Percentiles rank a stretch among this genome's conserved stretches.
phyloP scores from a whole-genome alignment of 2,888 invertebrate genomes.

The Oeneis ivallda region DNA sequence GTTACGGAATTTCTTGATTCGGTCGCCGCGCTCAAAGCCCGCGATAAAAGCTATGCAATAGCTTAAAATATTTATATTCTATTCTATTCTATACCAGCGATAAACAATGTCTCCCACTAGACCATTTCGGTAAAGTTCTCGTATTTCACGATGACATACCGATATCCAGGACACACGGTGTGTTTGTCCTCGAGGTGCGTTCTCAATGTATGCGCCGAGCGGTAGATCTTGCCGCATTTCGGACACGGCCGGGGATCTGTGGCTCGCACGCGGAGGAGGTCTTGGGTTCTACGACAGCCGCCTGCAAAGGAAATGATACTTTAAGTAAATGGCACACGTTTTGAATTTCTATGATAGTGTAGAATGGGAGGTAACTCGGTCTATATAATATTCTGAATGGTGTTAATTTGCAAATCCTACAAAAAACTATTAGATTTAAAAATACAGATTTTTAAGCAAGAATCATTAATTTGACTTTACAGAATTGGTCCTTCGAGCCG shows the following conservation, averaged over 20 bases:
- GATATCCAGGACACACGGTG: constrained; percentile 94
- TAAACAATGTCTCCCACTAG: too few relatives aligned
- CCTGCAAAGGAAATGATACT: constrained; percentile 47
- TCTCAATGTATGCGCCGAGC: constrained; percentile 94
- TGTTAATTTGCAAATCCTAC: too few relatives aligned
- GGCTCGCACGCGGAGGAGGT: constrained; percentile 92
- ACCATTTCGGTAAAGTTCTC: too few relatives aligned
- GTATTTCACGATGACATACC: constrained; percentile 49
- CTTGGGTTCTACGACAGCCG: constrained; percentile 89
- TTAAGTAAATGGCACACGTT: background rate
- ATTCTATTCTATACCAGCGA: too few relatives aligned
- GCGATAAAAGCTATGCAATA: too few relatives aligned
- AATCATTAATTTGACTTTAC: too few relatives aligned
- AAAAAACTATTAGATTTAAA: too few relatives aligned
- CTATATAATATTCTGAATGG: background rate
- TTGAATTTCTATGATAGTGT: background rate
- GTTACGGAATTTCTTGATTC: too few relatives aligned
- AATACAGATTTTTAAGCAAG: too few relatives aligned
- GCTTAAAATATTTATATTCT: too few relatives aligned
- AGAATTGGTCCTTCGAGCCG: constrained; percentile 6
- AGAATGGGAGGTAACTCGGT: background rate
- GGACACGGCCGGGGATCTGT: constrained; percentile 96
- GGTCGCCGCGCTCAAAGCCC: too few relatives aligned
- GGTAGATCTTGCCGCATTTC: constrained; percentile 95
- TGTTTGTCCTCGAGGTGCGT: constrained; percentile 97